Percentiles rank a stretch among this genome's conserved stretches.
Evolutionary conservation across 1,140 invertebrate species (phyloP).

Genomic region (Zaprionus lachaisei): DNA sequence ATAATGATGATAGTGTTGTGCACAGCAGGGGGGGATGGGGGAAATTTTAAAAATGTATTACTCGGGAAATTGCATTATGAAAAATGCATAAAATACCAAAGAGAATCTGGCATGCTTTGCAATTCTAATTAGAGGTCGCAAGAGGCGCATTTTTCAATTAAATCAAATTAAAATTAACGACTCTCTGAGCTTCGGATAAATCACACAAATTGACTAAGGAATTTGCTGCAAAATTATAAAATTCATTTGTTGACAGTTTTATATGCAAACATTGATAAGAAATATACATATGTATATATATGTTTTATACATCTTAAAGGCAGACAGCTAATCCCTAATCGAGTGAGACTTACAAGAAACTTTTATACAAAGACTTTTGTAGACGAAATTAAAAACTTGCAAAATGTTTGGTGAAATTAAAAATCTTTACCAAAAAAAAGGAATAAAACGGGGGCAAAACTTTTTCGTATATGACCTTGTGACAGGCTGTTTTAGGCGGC

Average conservation of each 20-base stretch:
- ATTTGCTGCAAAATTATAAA: background rate
- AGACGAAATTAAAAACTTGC: conserved; percentile 42
- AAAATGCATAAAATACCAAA: conserved; percentile 69
- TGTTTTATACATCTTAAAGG: background rate
- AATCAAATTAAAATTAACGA: conserved; percentile 39
- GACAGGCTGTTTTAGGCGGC: conserved; percentile 23
- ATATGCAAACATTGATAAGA: too few species aligned
- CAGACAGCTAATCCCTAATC: background rate
- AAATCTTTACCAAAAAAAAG: conserved; percentile 33
- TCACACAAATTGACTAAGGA: background rate
- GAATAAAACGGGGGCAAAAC: conserved; percentile 38
- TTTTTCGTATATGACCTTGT: conserved; percentile 55
- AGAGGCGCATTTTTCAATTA: conserved; percentile 29
- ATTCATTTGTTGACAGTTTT: too few species aligned
- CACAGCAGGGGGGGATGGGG: conserved; percentile 5
- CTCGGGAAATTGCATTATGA: conserved; percentile 80
- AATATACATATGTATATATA: too few species aligned
- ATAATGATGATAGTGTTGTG: conserved; percentile 74
- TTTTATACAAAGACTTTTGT: background rate
- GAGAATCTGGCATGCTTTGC: background rate
- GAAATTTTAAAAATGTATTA: conserved; percentile 79
- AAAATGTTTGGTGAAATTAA: conserved; percentile 68
- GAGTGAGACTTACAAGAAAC: background rate
- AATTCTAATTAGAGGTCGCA: conserved; percentile 30
- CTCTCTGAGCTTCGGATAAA: background rate